Percentiles rank a stretch among this genome's conserved stretches.
Evolutionary conservation across 2,888 invertebrate species (phyloP).

Genomic region (Drosophila recens): DNA sequence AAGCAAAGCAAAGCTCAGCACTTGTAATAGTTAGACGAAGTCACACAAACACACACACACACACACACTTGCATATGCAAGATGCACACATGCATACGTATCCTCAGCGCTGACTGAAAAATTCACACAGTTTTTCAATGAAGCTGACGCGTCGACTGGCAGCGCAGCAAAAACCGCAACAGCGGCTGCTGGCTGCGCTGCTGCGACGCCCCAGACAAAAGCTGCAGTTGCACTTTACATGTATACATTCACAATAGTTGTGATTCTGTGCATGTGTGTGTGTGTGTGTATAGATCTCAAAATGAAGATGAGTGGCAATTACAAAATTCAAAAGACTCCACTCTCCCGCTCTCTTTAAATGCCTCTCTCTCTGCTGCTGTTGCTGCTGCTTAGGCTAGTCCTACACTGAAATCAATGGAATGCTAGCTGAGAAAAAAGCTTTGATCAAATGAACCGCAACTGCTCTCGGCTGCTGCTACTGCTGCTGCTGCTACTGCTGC

Average conservation of each 20-base stretch:
- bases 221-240: constrained; percentile 62
- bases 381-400: constrained; percentile 42
- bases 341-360: constrained; percentile 30
- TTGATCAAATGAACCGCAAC: constrained; percentile 76
- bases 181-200: constrained; percentile 28
- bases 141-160: constrained; percentile 28
- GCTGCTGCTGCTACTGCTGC: constrained; percentile 3
- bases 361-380: constrained; percentile 1
- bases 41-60: constrained; percentile 15
- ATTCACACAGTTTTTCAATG: constrained; percentile 74
- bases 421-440: constrained; percentile 59
- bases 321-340: constrained; percentile 64
- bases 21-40: constrained; percentile 60
- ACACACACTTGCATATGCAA: neutral
- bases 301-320: constrained; percentile 61
- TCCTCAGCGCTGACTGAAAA: constrained; percentile 48
- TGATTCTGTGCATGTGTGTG: constrained; percentile 6
- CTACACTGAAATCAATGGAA: constrained; percentile 68
- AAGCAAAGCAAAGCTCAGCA: constrained; percentile 52
- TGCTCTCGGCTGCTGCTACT: constrained; percentile 5
- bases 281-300: constrained; percentile 37
- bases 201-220: constrained; percentile 26
- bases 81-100: constrained; percentile 21
- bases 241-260: constrained; percentile 25
- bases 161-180: constrained; percentile 1